Base-by-base conservation (phyloP, 1,140 invertebrate species). In the Drosophila trapezifrons region DNA sequence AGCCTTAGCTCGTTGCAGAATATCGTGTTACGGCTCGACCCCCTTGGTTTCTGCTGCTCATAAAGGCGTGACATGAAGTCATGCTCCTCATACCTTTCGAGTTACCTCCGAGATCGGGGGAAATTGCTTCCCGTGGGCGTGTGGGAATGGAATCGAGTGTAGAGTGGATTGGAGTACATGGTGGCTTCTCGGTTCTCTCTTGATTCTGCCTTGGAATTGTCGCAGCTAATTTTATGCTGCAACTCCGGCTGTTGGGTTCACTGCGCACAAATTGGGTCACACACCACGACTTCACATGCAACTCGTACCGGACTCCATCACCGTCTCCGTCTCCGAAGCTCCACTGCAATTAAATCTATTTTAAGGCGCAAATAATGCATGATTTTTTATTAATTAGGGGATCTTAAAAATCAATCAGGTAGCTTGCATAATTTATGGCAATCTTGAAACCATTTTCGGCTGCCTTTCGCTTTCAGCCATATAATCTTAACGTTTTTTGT, bases 181-280 rank as follows among this genome's bases (percentile, higher is more conserved):
- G 29, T 32, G 55, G 25, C 43, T 57, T 35, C 63, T 60, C 35
- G 10, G 40, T 51, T 18, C 10, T 29, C 58, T 20, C 25, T 59
- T 54, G 49, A 62, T 47, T 62, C 38, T 70, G 65, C 60, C 37
- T 47, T 71, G 80, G 64, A 82, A 81, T 71, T 67, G 82, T 81
- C 84, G 78, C 83, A 81, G 67, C 60, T 82, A 78, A 87, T 82
- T 79, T 79, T 49, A 82, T 87, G 83, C 65, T 58, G 60, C 58
- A 64, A 37, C 51, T 52, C 51, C 37, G 57, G 51, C 43, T 42
- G 59, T 51, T 57, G 84, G 80, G 83, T 86, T 86, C 83, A 87
- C 67, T 86, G 83, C 59, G 79, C 83, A 86, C 84, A 69, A 86
- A 83, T 83, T 86, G 76, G 83, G 83, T 87, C 83, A 86, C 59